Conservation (phyloP, 2,888 invertebrate species). For the Cremastinae sp. region DNA sequence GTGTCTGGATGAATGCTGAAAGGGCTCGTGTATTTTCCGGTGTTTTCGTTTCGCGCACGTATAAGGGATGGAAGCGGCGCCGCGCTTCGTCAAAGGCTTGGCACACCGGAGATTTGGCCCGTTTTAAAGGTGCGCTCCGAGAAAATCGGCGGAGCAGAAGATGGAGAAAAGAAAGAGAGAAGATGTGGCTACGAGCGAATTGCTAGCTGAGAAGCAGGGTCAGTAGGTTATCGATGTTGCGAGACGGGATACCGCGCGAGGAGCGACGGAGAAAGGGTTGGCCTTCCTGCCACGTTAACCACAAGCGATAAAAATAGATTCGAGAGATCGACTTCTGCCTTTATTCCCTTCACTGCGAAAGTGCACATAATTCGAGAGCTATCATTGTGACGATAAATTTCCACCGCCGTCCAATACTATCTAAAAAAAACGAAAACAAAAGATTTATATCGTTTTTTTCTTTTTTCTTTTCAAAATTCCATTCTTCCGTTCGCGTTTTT, state of each 20-base stretch:
- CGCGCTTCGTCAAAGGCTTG: constrained; percentile 56
- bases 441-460: too few species aligned
- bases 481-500: constrained; percentile 20
- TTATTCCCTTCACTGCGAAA: background rate
- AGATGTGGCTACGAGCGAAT: constrained; percentile 52
- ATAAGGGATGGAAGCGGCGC: background rate
- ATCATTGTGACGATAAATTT: constrained; percentile 38
- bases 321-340: constrained; percentile 49
- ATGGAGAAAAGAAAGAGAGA: constrained; percentile 2
- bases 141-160: constrained; percentile 3
- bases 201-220: constrained; percentile 65
- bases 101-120: constrained; percentile 43
- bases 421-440: too few species aligned
- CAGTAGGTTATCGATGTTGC: constrained; percentile 74
- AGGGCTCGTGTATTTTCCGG: constrained; percentile 27
- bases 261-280: constrained; percentile 39
- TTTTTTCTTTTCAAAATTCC: background rate
- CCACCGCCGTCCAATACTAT: constrained; percentile 15
- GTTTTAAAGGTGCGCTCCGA: constrained; percentile 1
- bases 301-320: constrained; percentile 64
- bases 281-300: constrained; percentile 61
- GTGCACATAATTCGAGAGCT: constrained; percentile 14
- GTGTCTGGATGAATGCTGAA: constrained; percentile 13
- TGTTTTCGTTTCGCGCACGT: constrained; percentile 5
- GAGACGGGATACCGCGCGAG: constrained; percentile 52